Conservation (phyloP, 2,888 invertebrate species). For the Athrips mouffetella region DNA sequence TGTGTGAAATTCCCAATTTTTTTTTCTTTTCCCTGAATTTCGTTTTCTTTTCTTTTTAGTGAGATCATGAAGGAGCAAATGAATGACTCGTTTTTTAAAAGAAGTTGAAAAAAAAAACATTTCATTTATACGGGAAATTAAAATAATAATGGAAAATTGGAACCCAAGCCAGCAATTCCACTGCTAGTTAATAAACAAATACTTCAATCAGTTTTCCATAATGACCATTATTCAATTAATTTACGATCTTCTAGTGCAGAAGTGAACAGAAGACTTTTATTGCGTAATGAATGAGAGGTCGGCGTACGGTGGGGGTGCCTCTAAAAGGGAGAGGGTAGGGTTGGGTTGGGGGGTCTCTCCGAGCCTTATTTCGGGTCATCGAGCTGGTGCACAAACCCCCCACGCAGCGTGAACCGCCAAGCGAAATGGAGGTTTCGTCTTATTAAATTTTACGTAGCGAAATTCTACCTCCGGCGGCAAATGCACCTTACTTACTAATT, state of each 20-base stretch:
- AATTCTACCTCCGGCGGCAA: slow-evolving; percentile 17
- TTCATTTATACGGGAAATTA: too few relatives aligned
- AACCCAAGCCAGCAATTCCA: too few relatives aligned
- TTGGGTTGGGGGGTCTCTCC: slow-evolving; percentile 47
- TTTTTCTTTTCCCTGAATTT: too few relatives aligned
- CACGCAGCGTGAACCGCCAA: slow-evolving; percentile 64
- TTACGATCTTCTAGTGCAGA: slow-evolving; percentile 28
- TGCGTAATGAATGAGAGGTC: slow-evolving; percentile 77
- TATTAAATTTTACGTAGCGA: slow-evolving; percentile 47
- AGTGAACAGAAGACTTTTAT: slow-evolving; percentile 51
- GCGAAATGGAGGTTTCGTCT: slow-evolving; percentile 68
- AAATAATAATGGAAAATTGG: too few relatives aligned
- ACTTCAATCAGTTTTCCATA: not conserved
- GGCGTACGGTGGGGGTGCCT: slow-evolving; percentile 49
- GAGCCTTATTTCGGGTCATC: slow-evolving; percentile 77
- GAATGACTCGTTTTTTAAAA: too few relatives aligned
- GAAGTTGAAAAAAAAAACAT: too few relatives aligned
- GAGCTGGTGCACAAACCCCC: slow-evolving; percentile 66
- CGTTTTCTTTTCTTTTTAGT: too few relatives aligned
- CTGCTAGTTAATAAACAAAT: too few relatives aligned
- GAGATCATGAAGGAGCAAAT: too few relatives aligned
- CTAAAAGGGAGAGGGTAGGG: slow-evolving; percentile 27
- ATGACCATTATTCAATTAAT: slow-evolving; percentile 26
- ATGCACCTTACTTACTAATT: slow-evolving; percentile 6
- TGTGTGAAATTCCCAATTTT: too few relatives aligned